These are phyloP conservation scores for Tragelaphus strepsiceros DNA, from an alignment of 2,113 vertebrate species.

Conservation along the genomic window DNA sequence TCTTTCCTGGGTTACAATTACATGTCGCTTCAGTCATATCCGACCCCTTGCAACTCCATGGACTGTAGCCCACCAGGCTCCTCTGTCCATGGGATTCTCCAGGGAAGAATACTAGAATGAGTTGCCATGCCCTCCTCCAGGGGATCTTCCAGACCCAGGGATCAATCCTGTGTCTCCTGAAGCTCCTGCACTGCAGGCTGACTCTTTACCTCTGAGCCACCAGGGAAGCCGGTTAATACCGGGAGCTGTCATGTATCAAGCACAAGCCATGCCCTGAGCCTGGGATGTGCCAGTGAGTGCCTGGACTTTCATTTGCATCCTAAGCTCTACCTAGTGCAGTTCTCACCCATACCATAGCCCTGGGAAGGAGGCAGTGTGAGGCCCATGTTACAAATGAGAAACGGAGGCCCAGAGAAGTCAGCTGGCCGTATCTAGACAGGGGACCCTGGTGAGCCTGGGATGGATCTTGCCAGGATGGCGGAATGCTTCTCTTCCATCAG, in stretches of 20 bases:
- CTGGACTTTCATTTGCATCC: background rate
- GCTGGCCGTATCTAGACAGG: accelerated
- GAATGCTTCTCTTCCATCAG: too few species aligned
- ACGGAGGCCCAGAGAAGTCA: background rate
- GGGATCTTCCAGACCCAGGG: background rate
- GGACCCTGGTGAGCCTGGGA: background rate
- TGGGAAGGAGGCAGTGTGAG: background rate
- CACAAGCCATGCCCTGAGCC: background rate
- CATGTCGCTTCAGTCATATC: background rate
- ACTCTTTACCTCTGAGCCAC: background rate
- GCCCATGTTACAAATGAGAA: background rate
- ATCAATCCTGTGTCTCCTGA: background rate
- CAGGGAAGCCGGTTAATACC: background rate
- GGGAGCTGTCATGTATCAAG: background rate
- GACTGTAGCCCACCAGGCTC: background rate
- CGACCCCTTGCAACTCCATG: background rate
- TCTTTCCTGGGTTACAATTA: background rate
- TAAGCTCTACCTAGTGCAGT: background rate
- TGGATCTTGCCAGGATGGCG: background rate
- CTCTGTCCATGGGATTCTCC: background rate
- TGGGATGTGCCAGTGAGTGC: background rate
- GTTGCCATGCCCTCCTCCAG: background rate
- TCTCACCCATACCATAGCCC: background rate
- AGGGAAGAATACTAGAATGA: background rate
- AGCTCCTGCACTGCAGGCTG: background rate